A percentile compares a stretch with the other conserved stretches of the same genome.
Conservation (phyloP, 2,113 vertebrate species). For the Serilophus lunatus region DNA sequence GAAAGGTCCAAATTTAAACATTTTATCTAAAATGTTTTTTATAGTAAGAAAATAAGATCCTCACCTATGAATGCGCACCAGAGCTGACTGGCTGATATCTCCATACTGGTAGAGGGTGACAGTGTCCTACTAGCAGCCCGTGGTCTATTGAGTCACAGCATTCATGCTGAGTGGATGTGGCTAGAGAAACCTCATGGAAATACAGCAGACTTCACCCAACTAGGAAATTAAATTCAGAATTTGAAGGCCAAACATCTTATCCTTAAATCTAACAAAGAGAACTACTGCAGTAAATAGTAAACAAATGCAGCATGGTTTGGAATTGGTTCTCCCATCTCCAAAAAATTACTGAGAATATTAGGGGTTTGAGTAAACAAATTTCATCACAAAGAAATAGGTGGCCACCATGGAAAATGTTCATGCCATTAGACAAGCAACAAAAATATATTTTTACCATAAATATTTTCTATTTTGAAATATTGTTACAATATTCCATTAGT, state of each 20-base stretch:
- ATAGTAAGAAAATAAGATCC: not conserved
- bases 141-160: not conserved
- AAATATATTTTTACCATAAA: slow-evolving; percentile 30
- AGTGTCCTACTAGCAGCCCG: not conserved
- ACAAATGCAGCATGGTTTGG: not conserved
- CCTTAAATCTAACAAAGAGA: not conserved
- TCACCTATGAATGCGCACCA: too few relatives aligned
- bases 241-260: not conserved
- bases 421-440: not conserved
- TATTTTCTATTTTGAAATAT: slow-evolving; percentile 47
- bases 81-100: not conserved
- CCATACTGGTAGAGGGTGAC: not conserved
- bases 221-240: not conserved
- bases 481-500: not conserved
- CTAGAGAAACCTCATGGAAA: not conserved
- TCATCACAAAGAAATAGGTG: not conserved
- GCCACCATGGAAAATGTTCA: not conserved
- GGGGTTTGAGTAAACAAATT: not conserved
- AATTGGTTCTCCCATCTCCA: not conserved
- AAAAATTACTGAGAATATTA: not conserved
- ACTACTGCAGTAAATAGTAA: not conserved
- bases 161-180: not conserved
- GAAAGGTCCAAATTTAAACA: not conserved
- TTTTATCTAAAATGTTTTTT: not conserved
- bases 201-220: not conserved